Evolutionary conservation across 2,113 vertebrate species (phyloP).

Genomic region (Brienomyrus brachyistius): DNA sequence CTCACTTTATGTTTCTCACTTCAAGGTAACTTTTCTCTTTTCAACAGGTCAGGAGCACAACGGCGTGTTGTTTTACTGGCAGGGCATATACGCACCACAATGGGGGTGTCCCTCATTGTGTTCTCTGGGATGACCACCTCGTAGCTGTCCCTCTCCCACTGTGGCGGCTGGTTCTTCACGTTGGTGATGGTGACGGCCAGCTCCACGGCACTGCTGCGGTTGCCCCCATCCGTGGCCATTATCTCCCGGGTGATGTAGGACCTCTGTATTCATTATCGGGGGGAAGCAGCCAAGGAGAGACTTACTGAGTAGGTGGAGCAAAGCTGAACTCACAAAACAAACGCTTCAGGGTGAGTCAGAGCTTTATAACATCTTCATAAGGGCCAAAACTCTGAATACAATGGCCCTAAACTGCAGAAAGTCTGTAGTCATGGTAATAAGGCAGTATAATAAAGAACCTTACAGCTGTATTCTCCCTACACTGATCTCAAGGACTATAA

Average conservation of each 20-base stretch:
- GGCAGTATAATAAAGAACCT: neutral
- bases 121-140: constrained; percentile 73
- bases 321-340: neutral
- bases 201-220: constrained; percentile 71
- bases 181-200: constrained; percentile 70
- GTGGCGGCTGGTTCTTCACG: constrained; percentile 76
- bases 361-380: neutral
- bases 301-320: neutral
- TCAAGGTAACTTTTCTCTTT: neutral
- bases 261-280: constrained; percentile 43
- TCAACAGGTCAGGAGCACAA: neutral
- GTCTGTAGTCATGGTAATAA: constrained; percentile 5
- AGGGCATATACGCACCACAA: constrained; percentile 53
- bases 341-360: neutral
- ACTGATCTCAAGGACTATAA: neutral
- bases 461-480: neutral
- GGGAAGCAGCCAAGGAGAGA: neutral
- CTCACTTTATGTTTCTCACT: neutral
- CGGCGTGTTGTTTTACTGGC: neutral
- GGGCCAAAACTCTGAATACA: neutral
- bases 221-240: constrained; percentile 72
- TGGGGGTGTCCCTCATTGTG: constrained; percentile 59
- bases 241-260: constrained; percentile 70
- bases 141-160: constrained; percentile 74
- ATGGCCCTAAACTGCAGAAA: neutral